A percentile compares a stretch with the other conserved stretches of the same genome.
phyloP scores from a whole-genome alignment of 2,113 vertebrate species.

The Tautogolabrus adspersus region DNA sequence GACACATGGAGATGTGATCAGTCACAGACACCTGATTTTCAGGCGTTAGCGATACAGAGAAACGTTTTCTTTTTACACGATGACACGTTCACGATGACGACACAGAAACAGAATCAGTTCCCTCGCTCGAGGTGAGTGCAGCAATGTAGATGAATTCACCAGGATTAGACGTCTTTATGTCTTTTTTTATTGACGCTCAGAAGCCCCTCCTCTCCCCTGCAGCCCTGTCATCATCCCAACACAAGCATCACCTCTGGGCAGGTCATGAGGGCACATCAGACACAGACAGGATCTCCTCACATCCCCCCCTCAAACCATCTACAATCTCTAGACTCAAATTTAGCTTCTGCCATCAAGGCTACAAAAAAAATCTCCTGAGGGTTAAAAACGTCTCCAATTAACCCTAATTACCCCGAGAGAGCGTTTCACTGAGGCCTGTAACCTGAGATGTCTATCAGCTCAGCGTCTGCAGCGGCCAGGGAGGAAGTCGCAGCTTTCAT shows the following conservation, averaged over 20 bases:
- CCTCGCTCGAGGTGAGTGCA: too few species aligned
- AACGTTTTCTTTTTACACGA: too few species aligned
- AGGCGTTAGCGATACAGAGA: too few species aligned
- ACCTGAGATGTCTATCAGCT: constrained; percentile 78
- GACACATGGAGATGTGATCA: too few species aligned
- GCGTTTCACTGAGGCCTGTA: constrained; percentile 78
- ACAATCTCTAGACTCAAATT: constrained; percentile 58
- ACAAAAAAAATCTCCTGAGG: constrained; percentile 57
- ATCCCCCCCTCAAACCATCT: constrained; percentile 43
- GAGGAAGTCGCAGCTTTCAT: constrained; percentile 75
- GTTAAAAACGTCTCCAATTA: constrained; percentile 83
- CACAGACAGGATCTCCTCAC: constrained; percentile 50
- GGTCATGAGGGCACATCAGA: constrained; percentile 54
- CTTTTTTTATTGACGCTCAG: constrained; percentile 2
- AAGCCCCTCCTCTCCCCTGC: constrained; percentile 37
- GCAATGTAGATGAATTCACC: too few species aligned
- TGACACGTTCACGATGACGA: too few species aligned
- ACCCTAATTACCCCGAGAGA: constrained; percentile 82
- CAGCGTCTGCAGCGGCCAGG: constrained; percentile 46
- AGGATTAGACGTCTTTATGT: too few species aligned
- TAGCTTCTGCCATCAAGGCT: constrained; percentile 45
- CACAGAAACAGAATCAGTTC: too few species aligned
- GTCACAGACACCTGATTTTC: too few species aligned
- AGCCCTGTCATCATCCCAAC: constrained; percentile 47
- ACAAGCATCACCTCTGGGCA: constrained; percentile 74